Base-by-base conservation (phyloP, 2,888 invertebrate species). In the Tetragonisca angustula region DNA sequence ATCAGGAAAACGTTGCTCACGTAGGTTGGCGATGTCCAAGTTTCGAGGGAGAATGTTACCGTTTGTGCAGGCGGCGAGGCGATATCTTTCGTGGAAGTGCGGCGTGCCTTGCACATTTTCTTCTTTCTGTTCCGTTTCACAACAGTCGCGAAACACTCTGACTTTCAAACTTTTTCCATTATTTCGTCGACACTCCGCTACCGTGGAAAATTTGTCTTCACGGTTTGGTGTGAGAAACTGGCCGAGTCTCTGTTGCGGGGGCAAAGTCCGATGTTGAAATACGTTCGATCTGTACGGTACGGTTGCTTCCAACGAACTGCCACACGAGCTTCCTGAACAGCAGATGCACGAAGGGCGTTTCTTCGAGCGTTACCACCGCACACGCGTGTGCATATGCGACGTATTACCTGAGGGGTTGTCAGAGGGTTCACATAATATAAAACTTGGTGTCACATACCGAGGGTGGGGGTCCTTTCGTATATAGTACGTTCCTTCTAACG, bases 301-400 rank as follows among this genome's bases (percentile, higher is more conserved):
- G 90, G 91, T 91, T 90, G 92, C 90, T 87, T 84, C 82, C 87
- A 84, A 91, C 89, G 86, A 91, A 91, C 92, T 92, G 92, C 83
- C 88, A 88, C 87, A 85, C 19, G 80, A 70, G 85, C 90, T 92
- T 90, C 92, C 91, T 91, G 89, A 78, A 78, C 84, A 89, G 92
- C 92, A 92, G 92, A 92, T 92, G 92, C 88, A 87, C 89, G 86
- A 91, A 92, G 91, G 91, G 90, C 91, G 88, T 90, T 87, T 88
- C 90, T 80, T 72, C 84, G 62, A 76, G 82, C 88, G 86, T 85
- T 90, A 76, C 81, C 78, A 80, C 13, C 62, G 24, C 13, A 32
- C 21, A 36, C 32, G 52, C 71, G 54, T 50, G n/a, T 54, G 15
- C 43, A 24, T 71, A 67, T 62, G 54, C 81, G 0, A 17, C 73